These are phyloP conservation scores for Gibbula magus DNA, from an alignment of 2,888 invertebrate species.

Conservation along the genomic window DNA sequence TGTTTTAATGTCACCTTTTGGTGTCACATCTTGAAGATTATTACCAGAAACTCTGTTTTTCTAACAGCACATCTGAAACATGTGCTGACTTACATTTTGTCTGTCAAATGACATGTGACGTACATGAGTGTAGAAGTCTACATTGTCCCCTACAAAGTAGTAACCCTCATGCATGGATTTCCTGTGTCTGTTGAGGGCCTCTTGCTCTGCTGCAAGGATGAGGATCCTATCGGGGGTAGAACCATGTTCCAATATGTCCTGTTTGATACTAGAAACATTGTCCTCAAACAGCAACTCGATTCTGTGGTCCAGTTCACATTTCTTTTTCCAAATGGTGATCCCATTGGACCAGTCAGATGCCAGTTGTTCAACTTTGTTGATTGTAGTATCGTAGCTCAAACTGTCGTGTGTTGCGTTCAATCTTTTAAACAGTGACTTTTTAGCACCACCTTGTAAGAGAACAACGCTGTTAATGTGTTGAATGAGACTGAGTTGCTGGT, in stretches of 20 bases:
- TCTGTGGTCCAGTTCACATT: too few relatives aligned
- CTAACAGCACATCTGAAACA: conserved; percentile 35
- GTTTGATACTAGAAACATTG: too few relatives aligned
- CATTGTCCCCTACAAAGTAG: conserved; percentile 46
- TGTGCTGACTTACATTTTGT: conserved; percentile 19
- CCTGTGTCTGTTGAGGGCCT: too few relatives aligned
- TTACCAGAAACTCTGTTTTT: conserved; percentile 34
- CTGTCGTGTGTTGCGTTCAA: too few relatives aligned
- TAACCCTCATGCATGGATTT: conserved; percentile 20
- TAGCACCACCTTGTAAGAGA: conserved; percentile 30
- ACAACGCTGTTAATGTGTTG: conserved; percentile 23
- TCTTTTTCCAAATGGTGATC: too few relatives aligned
- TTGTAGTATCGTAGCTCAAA: too few relatives aligned
- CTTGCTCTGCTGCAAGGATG: too few relatives aligned
- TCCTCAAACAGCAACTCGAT: too few relatives aligned
- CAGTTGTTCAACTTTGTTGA: too few relatives aligned
- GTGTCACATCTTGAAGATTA: conserved; percentile 27
- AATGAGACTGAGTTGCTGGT: background rate
- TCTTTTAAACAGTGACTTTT: conserved; percentile 32
- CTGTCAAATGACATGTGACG: conserved; percentile 35
- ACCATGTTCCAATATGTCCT: too few relatives aligned
- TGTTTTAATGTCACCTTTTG: conserved; percentile 18
- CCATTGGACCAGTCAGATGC: too few relatives aligned
- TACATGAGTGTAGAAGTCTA: conserved; percentile 37
- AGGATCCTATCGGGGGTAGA: too few relatives aligned